phyloP scores from a whole-genome alignment of 1,140 invertebrate genomes.

The Drosophila elegans region DNA sequence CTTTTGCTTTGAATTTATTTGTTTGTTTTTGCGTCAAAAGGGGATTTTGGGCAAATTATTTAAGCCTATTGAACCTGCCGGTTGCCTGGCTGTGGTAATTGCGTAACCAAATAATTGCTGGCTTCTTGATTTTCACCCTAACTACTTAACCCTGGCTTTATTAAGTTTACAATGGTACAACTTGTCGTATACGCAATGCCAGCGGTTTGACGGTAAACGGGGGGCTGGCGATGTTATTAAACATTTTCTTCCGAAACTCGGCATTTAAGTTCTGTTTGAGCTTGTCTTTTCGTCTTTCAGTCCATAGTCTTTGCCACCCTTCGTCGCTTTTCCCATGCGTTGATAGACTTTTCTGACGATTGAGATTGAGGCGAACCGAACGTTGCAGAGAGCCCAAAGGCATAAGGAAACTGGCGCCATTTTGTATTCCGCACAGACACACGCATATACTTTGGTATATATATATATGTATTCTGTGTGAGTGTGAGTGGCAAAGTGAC shows the following conservation, averaged over 20 bases:
- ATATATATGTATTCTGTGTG: slow-evolving; percentile 21
- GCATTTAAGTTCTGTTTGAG: slow-evolving; percentile 17
- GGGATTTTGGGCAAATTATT: slow-evolving; percentile 59
- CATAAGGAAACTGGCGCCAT: slow-evolving; percentile 64
- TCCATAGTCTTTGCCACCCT: slow-evolving; percentile 43
- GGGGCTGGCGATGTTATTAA: slow-evolving; percentile 27
- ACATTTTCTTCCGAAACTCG: slow-evolving; percentile 16
- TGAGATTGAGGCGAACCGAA: slow-evolving; percentile 58
- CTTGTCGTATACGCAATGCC: slow-evolving; percentile 49
- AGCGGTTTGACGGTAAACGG: background rate
- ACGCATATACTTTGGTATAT: slow-evolving; percentile 5
- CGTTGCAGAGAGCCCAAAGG: slow-evolving; percentile 47
- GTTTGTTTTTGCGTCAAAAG: slow-evolving; percentile 63
- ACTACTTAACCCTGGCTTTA: slow-evolving; percentile 41
- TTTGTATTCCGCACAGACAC: slow-evolving; percentile 73
- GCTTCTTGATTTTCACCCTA: slow-evolving; percentile 57
- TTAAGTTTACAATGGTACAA: slow-evolving; percentile 68
- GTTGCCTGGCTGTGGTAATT: slow-evolving; percentile 66
- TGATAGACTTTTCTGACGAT: slow-evolving; percentile 67
- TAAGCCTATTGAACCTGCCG: slow-evolving; percentile 53
- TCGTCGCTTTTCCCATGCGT: slow-evolving; percentile 25
- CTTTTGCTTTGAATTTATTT: slow-evolving; percentile 78
- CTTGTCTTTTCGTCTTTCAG: slow-evolving; percentile 16
- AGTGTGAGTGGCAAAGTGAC: slow-evolving; percentile 72
- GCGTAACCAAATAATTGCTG: slow-evolving; percentile 71